phyloP scores from a whole-genome alignment of 2,888 invertebrate species.

The Dryobota labecula region DNA sequence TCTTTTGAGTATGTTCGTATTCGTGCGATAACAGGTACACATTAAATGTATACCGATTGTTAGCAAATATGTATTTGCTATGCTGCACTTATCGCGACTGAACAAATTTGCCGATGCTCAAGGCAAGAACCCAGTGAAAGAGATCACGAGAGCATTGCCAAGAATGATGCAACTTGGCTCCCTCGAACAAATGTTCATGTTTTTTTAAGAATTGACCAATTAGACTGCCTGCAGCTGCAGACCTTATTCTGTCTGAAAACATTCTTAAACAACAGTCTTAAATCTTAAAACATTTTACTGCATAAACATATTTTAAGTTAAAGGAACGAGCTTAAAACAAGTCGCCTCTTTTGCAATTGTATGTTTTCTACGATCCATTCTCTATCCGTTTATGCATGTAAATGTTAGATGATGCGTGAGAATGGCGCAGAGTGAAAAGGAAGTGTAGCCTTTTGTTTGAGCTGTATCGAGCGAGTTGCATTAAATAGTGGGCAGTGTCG shows the following conservation, averaged over 20 bases:
- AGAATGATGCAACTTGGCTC: background rate
- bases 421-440: slow-evolving; percentile 39
- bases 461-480: slow-evolving; percentile 57
- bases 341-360: background rate
- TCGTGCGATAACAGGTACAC: background rate
- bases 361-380: slow-evolving; percentile 3
- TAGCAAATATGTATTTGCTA: background rate
- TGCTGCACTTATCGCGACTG: background rate
- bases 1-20: background rate
- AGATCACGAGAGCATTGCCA: background rate
- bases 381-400: background rate
- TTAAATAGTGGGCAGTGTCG: slow-evolving; percentile 76
- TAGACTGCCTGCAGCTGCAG: background rate
- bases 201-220: slow-evolving; percentile 15
- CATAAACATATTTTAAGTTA: background rate
- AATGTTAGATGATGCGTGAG: slow-evolving; percentile 43
- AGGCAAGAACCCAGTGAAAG: background rate
- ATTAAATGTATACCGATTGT: background rate
- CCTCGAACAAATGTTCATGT: slow-evolving; percentile 10
- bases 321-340: background rate
- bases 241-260: too few relatives aligned
- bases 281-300: background rate
- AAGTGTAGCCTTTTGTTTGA: slow-evolving; percentile 62
- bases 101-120: background rate
- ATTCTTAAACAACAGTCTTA: too few relatives aligned